Evolutionary conservation across 2,797 vertebrate genomes (phyloP), one percentile per base, ranked within the genome.

Genomic region (Steatocranus sp.): DNA sequence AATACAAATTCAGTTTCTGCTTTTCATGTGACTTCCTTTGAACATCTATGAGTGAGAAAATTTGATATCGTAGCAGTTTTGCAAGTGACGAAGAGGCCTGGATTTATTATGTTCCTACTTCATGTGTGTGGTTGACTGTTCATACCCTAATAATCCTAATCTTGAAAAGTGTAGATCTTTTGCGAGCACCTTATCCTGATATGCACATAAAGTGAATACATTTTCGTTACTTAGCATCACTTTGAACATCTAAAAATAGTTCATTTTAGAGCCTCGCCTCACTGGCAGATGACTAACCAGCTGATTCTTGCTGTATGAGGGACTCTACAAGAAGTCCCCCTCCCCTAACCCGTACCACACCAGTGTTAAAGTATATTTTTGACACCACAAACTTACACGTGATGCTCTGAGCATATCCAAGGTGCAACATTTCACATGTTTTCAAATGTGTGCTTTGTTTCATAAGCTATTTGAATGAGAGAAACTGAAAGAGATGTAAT

Each of bases 81-180:
- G 18, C n/a, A 63, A 38, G 25, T 0, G 5, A 56, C 18, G 0
- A 0, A 63, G 32, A n/a, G 58, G 58, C 6, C 58, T 38, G 32
- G 17, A 20, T 38, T 20, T n/a, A 63, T 34, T 63, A 20, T 5
- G 11, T 63, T 36, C 11, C 58, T 36, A 63, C 32, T 63, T 38
- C 5, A 14, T 38, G 11, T 38, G 34, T 38, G n/a, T 63, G 34
- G 58, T 20, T 63, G 3, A 20, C 32, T 14, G 1, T 63, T 38
- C 18, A 38, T 38, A 38, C 1, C 54, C 5, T 32, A 0, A 56
- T 0, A 56, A 11, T 0, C n/a, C 4, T 63, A 32, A 38, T 38
- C 34, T 38, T 38, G 58, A 63, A 63, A 18, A 4, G 18, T 8
- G 32, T 63, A 0, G 58, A 20, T 38, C n/a, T 63, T 63, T 12